Percentiles rank a stretch among this genome's conserved stretches.
Conservation (phyloP, 2,888 invertebrate species). For the Belgica antarctica region DNA sequence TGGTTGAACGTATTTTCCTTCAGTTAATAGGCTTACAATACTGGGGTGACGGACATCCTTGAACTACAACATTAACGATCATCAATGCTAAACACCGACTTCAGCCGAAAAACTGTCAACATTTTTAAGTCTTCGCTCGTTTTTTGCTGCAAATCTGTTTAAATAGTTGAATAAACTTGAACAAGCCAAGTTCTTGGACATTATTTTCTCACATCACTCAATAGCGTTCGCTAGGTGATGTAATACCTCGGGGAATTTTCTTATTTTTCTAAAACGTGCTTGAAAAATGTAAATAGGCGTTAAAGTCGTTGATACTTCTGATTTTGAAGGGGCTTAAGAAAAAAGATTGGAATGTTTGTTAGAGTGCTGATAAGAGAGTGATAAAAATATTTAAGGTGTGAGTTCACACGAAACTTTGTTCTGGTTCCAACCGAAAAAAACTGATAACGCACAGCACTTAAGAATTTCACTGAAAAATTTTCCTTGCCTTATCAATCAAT, state of each 20-base stretch:
- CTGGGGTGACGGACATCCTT: too few species aligned
- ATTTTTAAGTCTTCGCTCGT: not conserved
- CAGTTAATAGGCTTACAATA: too few species aligned
- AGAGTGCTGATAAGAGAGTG: constrained; percentile 3
- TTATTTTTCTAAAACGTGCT: too few species aligned
- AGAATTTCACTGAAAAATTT: not conserved
- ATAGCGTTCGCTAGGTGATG: not conserved
- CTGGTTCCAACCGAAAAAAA: constrained; percentile 12
- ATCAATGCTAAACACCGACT: too few species aligned
- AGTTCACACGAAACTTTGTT: not conserved
- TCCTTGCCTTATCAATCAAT: constrained; percentile 27
- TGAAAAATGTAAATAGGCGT: not conserved
- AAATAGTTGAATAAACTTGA: not conserved
- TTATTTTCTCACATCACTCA: not conserved
- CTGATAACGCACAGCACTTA: not conserved
- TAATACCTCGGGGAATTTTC: not conserved
- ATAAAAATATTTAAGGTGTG: constrained; percentile 20
- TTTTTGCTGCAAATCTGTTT: not conserved
- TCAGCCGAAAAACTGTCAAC: too few species aligned
- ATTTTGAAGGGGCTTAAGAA: not conserved
- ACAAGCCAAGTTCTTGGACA: not conserved
- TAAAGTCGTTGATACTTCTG: not conserved
- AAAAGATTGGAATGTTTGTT: not conserved
- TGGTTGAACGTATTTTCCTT: too few species aligned
- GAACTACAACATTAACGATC: too few species aligned